Conservation (phyloP, 2,797 vertebrate species). For the Nannoperca australis region DNA sequence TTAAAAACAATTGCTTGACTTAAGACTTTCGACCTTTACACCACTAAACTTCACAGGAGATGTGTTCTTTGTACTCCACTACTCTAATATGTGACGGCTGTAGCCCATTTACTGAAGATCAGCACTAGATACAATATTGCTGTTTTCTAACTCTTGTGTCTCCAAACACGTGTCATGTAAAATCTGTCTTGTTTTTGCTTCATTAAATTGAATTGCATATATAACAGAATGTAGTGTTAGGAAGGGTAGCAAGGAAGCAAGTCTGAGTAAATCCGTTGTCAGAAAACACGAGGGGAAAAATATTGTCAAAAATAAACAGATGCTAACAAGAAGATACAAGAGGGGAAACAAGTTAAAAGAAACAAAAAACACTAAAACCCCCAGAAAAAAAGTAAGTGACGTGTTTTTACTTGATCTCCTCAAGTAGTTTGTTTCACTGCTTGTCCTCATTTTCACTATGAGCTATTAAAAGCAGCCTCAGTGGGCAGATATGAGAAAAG, state of each 20-base stretch:
- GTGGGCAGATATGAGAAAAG: background rate
- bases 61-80: background rate
- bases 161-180: background rate
- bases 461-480: conserved; percentile 1
- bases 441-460: background rate
- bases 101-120: background rate
- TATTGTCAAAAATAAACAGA: background rate
- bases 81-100: background rate
- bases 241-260: background rate
- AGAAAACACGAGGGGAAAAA: background rate
- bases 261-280: background rate
- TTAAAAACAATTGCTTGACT: background rate
- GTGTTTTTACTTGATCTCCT: background rate
- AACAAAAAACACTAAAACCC: background rate
- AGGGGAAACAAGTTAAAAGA: background rate
- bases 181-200: background rate
- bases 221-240: background rate
- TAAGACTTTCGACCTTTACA: background rate
- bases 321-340: too few species aligned
- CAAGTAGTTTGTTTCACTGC: background rate
- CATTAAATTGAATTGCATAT: background rate
- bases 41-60: background rate
- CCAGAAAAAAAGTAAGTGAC: background rate
- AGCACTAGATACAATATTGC: background rate
- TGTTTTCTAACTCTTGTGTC: background rate